Evolutionary conservation across 2,113 vertebrate genomes (phyloP), one percentile per base, ranked within the genome.

Genomic region (Entomyzon cyanotis): DNA sequence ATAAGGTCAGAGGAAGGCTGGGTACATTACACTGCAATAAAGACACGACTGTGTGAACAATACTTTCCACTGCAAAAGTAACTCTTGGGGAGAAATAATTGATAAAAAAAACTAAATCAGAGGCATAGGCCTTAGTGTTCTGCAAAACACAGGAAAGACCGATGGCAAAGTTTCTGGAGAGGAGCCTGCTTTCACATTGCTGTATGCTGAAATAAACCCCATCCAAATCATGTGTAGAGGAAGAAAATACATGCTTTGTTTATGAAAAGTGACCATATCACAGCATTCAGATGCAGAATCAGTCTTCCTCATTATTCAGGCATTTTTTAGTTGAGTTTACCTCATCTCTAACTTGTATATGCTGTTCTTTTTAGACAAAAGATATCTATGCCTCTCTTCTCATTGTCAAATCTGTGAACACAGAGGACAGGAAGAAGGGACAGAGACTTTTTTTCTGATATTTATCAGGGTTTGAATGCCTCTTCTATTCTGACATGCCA

Each of bases 1-100:
- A 87, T 92, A 96, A 96, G 94, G 94, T 95, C 94, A 97, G 92
- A 89, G 76, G 69, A 95, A 93, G 90, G 80, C 90, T 94, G 92
- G 80, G 76, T 86, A 56, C 88, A 90, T 96, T 95, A 84, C 89
- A 63, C 39, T 1, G 42, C 69, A 89, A 84, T 67, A 71, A 95
- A 94, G 93, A 68, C 89, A 91, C 0, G 55, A 85, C 73, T 15
- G 25, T 59, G 58, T 91, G 76, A 91, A 96, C 92, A 96, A 96
- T 84, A 94, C 52, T 96, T 94, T 95, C 94, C 93, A 91, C 65
- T 87, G 87, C 68, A 78, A 73, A 88, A 94, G 37, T 50, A 93
- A 71, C 64, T 67, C 58, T 68, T 1, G 0, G 65, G 64, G 49
- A 93, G 73, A 69, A 90, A 87, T 28, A 90, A 93, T 7, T 60